Conservation (phyloP, 2,888 invertebrate genomes). For the Hypolimnas misippus region DNA sequence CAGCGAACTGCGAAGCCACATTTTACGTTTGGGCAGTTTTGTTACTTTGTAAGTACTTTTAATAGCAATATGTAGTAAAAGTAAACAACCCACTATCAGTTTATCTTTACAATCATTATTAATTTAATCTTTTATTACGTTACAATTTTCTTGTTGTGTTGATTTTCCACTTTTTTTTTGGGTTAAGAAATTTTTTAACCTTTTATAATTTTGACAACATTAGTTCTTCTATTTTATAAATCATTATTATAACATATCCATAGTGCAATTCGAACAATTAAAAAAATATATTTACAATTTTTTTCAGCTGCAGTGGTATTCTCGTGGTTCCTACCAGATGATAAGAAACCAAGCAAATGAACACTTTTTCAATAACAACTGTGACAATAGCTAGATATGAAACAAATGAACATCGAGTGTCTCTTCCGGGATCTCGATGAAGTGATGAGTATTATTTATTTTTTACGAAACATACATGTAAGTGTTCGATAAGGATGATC, state of each 20-base stretch:
- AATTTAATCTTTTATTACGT: neutral
- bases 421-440: neutral
- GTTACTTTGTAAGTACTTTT: constrained; percentile 70
- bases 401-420: neutral
- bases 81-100: neutral
- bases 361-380: neutral
- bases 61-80: neutral
- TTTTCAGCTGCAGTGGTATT: constrained; percentile 65
- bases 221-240: too few species aligned
- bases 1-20: constrained; percentile 85
- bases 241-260: neutral
- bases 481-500: too few species aligned
- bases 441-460: neutral
- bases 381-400: constrained; percentile 4
- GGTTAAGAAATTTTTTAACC: too few species aligned
- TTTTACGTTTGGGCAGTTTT: constrained; percentile 84
- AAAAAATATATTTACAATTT: neutral
- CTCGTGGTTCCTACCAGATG: constrained; percentile 70
- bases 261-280: too few species aligned
- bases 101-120: neutral
- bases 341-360: constrained; percentile 55
- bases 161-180: neutral
- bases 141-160: neutral
- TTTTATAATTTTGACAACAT: too few species aligned
- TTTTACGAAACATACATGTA: too few species aligned